Evolutionary conservation across 2,888 invertebrate species (phyloP), one percentile per base, ranked within the genome.

Genomic region (Aspidapion aeneum): DNA sequence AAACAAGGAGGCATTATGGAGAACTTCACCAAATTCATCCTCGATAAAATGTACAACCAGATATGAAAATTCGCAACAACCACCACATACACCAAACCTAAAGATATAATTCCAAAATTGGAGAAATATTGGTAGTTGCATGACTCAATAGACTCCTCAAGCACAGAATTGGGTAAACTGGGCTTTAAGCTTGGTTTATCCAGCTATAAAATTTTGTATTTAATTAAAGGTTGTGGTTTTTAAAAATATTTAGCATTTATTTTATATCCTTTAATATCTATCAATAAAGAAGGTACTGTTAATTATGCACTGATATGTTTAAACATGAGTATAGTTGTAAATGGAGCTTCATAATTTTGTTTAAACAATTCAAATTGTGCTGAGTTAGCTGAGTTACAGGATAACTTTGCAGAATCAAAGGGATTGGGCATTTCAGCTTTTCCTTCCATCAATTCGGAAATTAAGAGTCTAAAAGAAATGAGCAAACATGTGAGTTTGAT

Each of bases 21-120:
- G 94, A 94, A 94, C 79, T 95, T 93, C 76, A 89, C 92, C 1
- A 94, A 95, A 78, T 95, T 94, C 78, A 82, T 95, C 35, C 82
- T 94, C 21, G 87, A 93, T 75, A 87, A 85, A 73, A 80, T 89
- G 60, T 93, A 93, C 0, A 80, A 85, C 21, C 89, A 89, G 0
- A 87, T 90, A 7, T 87, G 86, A 68, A 81, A 90, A 63, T 85
- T 86, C 68, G 86, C 84, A 0, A 87, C 90, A 2, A 73, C 63
- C 58, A 72, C 71, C 2, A 87, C 90, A 2, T 73, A 61, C 58
- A 72, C 71, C 2, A 71, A 66, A 63, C 74, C 74, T 1, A 71
- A 71, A 59, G 71, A 70, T 57, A 64, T 74, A 57, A 68, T 72
- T 2, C 61, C 64, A 51, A 65, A 61, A 7, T 63, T 74, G 55